phyloP scores from a whole-genome alignment of 1,140 invertebrate genomes.

The Akabosia matsudoensis region DNA sequence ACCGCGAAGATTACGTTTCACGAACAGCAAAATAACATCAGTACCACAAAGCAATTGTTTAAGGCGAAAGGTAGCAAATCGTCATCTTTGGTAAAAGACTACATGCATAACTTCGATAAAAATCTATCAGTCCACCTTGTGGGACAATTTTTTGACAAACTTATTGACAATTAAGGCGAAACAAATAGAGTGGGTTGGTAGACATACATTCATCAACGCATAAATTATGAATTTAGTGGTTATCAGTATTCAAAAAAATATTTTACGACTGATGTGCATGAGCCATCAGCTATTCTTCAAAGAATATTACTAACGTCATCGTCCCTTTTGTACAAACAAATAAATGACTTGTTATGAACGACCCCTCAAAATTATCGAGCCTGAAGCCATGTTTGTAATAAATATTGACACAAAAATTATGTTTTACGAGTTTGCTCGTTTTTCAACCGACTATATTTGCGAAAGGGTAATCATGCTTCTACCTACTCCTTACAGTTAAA shows the following conservation, averaged over 20 bases:
- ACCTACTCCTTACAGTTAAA: background rate
- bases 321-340: background rate
- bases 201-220: background rate
- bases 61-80: no score
- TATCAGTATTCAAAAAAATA: background rate
- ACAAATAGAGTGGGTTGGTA: background rate
- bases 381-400: background rate
- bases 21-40: no score
- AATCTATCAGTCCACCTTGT: background rate
- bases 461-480: no score
- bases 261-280: background rate
- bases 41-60: no score
- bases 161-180: background rate
- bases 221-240: background rate
- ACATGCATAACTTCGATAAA: background rate
- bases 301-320: background rate
- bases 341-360: background rate
- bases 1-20: no score
- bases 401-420: background rate
- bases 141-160: background rate
- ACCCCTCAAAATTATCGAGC: background rate
- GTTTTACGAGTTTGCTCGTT: background rate
- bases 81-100: no score
- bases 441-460: background rate
- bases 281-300: background rate